These are phyloP conservation scores for Pseudomyrmex cubaensis DNA, from an alignment of 1,140 invertebrate genomes.

Conservation along the genomic window DNA sequence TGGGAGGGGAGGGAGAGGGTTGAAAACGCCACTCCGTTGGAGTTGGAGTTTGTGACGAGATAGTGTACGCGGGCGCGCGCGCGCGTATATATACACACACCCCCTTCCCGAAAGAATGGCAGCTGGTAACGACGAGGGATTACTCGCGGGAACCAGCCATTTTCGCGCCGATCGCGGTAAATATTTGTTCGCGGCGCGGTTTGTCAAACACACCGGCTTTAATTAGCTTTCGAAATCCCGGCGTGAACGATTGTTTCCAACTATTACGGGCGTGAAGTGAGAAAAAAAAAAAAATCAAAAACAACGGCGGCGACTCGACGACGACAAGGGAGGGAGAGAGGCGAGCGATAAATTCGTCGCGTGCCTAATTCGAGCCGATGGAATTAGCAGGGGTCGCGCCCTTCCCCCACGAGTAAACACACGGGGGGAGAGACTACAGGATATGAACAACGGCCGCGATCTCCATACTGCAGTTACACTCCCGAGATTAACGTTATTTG, in stretches of 20 bases:
- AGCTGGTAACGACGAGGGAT: slow-evolving; percentile 43
- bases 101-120: slow-evolving; percentile 1
- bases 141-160: slow-evolving; percentile 14
- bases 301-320: no score
- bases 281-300: slow-evolving; percentile 9
- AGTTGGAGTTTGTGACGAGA: slow-evolving; percentile 32
- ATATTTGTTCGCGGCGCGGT: background rate
- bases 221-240: slow-evolving; percentile 20
- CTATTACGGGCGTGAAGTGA: background rate
- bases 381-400: slow-evolving; percentile 38
- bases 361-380: slow-evolving; percentile 19
- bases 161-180: slow-evolving; percentile 5
- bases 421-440: no score
- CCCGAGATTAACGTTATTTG: slow-evolving; percentile 24
- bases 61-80: slow-evolving; percentile 8
- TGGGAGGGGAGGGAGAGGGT: background rate
- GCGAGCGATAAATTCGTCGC: slow-evolving; percentile 6
- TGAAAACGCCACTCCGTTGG: slow-evolving; percentile 20
- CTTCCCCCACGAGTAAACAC: slow-evolving; percentile 10
- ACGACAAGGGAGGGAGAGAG: no score
- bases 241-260: background rate
- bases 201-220: background rate
- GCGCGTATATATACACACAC: no score
- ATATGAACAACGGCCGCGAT: background rate
- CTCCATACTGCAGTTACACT: background rate